These are phyloP conservation scores for Eudiplozoon nipponicum DNA, from an alignment of 2,888 invertebrate species.

Conservation along the genomic window DNA sequence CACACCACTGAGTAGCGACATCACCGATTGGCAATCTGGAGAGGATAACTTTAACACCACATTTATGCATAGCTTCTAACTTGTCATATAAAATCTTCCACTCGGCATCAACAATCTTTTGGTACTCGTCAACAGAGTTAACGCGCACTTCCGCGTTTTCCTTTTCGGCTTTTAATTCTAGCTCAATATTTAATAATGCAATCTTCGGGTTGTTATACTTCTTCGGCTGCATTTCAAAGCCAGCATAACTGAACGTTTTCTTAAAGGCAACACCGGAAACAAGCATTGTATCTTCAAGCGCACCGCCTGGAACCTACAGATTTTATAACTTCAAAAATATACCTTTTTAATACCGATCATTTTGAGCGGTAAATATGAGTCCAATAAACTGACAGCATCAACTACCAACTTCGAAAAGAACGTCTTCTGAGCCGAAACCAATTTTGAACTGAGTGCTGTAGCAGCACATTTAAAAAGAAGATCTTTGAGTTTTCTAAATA, in stretches of 20 bases:
- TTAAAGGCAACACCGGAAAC: slow-evolving; percentile 86
- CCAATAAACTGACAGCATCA: slow-evolving; percentile 50
- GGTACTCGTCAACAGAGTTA: slow-evolving; percentile 39
- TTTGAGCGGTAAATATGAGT: slow-evolving; percentile 58
- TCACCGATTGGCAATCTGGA: slow-evolving; percentile 93
- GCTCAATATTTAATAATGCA: slow-evolving; percentile 71
- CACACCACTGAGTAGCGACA: slow-evolving; percentile 96
- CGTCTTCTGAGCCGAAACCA: slow-evolving; percentile 69
- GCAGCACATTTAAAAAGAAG: slow-evolving; percentile 47
- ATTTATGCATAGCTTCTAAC: slow-evolving; percentile 52
- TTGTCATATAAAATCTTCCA: slow-evolving; percentile 88
- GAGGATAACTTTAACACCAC: slow-evolving; percentile 71
- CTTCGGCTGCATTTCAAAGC: slow-evolving; percentile 98
- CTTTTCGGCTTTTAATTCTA: slow-evolving; percentile 81
- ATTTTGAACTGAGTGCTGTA: slow-evolving; percentile 77
- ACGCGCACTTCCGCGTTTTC: slow-evolving; percentile 91
- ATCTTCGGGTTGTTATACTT: slow-evolving; percentile 57
- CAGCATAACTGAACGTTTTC: slow-evolving; percentile 96
- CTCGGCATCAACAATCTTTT: slow-evolving; percentile 70
- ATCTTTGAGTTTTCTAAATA: slow-evolving; percentile 26
- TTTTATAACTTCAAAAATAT: too few species aligned
- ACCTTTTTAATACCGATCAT: slow-evolving; percentile 99
- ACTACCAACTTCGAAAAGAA: slow-evolving; percentile 90
- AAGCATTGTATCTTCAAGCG: slow-evolving; percentile 49
- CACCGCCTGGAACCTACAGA: slow-evolving; percentile 34